Base-by-base conservation (phyloP, 64 coral and sea anemone genomes). In the Montipora capricornis region DNA sequence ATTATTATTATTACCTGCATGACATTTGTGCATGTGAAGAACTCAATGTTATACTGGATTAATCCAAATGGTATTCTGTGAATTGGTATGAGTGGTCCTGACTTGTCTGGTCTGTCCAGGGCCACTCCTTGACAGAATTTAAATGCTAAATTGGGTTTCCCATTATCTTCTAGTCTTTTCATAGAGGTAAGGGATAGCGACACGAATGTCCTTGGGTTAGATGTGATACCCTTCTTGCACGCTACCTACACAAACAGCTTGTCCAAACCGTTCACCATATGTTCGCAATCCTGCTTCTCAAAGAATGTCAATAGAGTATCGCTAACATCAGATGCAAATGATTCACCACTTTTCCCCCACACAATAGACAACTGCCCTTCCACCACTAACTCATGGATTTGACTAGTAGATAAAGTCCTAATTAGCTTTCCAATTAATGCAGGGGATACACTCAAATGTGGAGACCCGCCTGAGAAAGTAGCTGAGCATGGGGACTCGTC, bases 11-110 rank as follows among this genome's bases (percentile, higher is more conserved):
- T 55, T 91, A 89, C 68, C 77, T 89, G 68, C 85, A 75, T 88
- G 66, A 83, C 24, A 94, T 94, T 93, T 10, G 78, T 90, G 44
- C 93, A 90, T 1, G 73, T 90, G 24, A 90, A 90, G 87, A 90
- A 90, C 59, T 90, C 88, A 13, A 90, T 86, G n/a, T 53, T 68
- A 49, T 95, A 73, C 7, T 95, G 26, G 1, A 95, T 51, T 9
- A 95, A 58, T 1, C 88, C 80, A 86, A 95, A 90, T 73, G 87
- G 80, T 74, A 95, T 90, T 46, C 80, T 55, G n/a, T 90, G 24
- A 6, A 86, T 61, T 5, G 87, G 71, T 7, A 95, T 84, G 10
- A 87, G 47, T 8, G 74, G 75, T 51, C 49, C 20, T 51, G 49
- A 71, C 69, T 76, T 76, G 17, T 87, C 83, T 37, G 83, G 91